A percentile compares a stretch with the other conserved stretches of the same genome.
phyloP scores from a whole-genome alignment of 2,113 vertebrate genomes.

The Tympanuchus pallidicinctus region DNA sequence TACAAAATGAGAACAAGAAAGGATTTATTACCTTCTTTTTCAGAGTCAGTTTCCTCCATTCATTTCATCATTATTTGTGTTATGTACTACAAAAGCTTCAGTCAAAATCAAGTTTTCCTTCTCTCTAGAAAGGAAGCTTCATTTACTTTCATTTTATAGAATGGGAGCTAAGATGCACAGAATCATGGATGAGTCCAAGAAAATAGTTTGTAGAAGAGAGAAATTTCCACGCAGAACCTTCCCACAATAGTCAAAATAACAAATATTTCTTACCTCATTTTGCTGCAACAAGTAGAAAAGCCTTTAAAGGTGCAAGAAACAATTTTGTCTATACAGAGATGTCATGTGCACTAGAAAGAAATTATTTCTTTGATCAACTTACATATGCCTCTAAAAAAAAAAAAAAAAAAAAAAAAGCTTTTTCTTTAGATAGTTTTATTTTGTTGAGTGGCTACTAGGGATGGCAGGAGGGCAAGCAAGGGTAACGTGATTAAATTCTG shows the following conservation, averaged over 20 bases:
- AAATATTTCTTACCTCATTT: background rate
- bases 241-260: background rate
- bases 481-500: background rate
- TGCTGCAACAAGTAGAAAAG: background rate
- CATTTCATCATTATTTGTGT: background rate
- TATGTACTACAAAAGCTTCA: background rate
- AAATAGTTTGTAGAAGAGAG: background rate
- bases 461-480: background rate
- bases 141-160: background rate
- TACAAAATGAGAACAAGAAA: background rate
- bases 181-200: background rate
- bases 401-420: background rate
- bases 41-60: background rate
- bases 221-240: background rate
- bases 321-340: background rate
- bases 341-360: background rate
- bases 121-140: background rate
- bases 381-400: background rate
- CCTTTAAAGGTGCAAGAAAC: background rate
- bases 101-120: conserved; percentile 6
- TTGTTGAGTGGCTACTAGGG: background rate
- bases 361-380: background rate
- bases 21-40: background rate
- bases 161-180: background rate
- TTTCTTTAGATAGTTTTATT: background rate